Conservation (phyloP, 1,140 invertebrate species). For the Geopemphigus sp. region DNA sequence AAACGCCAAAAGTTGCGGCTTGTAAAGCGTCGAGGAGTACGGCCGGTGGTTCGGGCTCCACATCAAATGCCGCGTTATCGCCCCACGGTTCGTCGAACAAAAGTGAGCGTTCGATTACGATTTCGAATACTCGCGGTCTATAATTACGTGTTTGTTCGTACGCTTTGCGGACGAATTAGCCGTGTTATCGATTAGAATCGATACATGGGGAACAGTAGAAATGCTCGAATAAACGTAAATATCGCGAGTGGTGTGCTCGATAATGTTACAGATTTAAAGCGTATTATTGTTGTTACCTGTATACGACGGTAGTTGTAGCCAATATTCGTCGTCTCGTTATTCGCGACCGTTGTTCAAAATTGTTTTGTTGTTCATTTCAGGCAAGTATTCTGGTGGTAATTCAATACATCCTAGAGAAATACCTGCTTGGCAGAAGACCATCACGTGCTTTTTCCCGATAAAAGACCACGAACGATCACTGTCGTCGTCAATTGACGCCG, state of each 20-base stretch:
- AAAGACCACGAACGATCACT: neutral
- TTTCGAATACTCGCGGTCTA: too few relatives aligned
- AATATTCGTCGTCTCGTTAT: neutral
- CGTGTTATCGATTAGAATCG: too few relatives aligned
- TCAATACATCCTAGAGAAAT: conserved; percentile 59
- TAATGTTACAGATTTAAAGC: too few relatives aligned
- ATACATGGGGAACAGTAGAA: too few relatives aligned
- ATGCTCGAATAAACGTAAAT: too few relatives aligned
- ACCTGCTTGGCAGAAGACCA: conserved; percentile 60
- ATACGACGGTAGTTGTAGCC: neutral
- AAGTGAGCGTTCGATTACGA: neutral
- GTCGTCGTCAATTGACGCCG: neutral
- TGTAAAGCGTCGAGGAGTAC: neutral
- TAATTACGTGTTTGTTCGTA: too few relatives aligned
- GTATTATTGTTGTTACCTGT: neutral
- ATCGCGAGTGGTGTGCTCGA: too few relatives aligned
- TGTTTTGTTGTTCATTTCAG: neutral
- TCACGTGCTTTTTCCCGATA: conserved; percentile 57
- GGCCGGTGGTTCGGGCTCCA: neutral
- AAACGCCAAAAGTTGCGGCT: neutral
- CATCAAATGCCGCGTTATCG: neutral
- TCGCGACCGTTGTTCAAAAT: neutral
- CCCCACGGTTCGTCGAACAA: neutral
- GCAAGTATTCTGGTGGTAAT: conserved; percentile 55
- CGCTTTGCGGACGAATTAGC: too few relatives aligned